Evolutionary conservation across 2,113 vertebrate genomes (phyloP).

Genomic region (Penelope pileata): DNA sequence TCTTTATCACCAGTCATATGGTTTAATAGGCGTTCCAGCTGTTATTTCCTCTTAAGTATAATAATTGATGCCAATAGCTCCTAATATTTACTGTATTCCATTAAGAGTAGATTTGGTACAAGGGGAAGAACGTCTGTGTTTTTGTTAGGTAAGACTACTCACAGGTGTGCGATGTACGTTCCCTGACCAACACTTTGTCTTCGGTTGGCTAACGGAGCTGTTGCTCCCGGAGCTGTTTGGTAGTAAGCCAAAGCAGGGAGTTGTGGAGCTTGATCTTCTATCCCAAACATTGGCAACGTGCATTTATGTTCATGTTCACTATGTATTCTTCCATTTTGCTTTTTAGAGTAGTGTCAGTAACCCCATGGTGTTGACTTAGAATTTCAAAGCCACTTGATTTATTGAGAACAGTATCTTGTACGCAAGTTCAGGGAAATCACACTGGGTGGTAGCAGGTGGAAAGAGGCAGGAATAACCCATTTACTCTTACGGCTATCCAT

Average conservation of each 20-base stretch:
- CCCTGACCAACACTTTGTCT: too few relatives aligned
- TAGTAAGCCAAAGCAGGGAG: background rate
- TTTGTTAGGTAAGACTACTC: background rate
- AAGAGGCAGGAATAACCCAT: background rate
- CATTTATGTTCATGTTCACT: background rate
- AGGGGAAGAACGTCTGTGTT: background rate
- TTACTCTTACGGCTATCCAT: background rate
- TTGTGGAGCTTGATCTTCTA: background rate
- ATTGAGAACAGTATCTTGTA: background rate
- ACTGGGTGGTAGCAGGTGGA: background rate
- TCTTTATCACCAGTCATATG: background rate
- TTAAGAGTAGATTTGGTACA: background rate
- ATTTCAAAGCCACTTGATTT: background rate
- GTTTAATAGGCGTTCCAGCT: background rate
- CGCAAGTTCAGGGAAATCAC: background rate
- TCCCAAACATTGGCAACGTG: background rate
- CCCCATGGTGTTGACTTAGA: background rate
- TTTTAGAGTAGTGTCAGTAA: background rate
- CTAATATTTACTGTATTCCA: background rate
- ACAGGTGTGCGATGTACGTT: accelerated
- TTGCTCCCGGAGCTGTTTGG: background rate
- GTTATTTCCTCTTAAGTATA: background rate
- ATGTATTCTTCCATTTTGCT: background rate
- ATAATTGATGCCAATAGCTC: background rate
- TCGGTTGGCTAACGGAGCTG: too few relatives aligned